Percentiles rank a stretch among this genome's conserved stretches.
These are phyloP conservation scores for Microchrysa polita DNA, from an alignment of 2,888 invertebrate species.

Conservation along the genomic window DNA sequence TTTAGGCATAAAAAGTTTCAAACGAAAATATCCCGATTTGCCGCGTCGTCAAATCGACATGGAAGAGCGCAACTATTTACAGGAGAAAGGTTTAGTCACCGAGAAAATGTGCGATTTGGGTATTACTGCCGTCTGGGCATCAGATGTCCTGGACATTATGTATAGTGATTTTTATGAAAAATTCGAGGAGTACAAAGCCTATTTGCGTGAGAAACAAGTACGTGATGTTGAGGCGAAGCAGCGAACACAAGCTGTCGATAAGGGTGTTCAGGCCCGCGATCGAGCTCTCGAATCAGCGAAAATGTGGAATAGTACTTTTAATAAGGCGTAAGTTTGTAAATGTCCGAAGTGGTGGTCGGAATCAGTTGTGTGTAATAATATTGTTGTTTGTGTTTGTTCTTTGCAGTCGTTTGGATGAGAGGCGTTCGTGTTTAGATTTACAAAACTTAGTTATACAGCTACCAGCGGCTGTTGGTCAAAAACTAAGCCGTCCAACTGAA, in stretches of 20 bases:
- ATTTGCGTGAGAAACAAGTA: conserved; percentile 68
- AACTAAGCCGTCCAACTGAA: conserved; percentile 56
- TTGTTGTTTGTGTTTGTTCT: conserved; percentile 5
- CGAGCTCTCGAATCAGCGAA: conserved; percentile 87
- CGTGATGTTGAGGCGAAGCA: conserved; percentile 75
- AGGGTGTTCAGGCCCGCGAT: conserved; percentile 71
- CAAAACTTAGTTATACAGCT: conserved; percentile 89
- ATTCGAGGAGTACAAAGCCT: conserved; percentile 87
- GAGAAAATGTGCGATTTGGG: conserved; percentile 94
- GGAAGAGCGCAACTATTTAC: conserved; percentile 89
- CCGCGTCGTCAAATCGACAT: conserved; percentile 86
- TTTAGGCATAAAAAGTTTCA: conserved; percentile 95
- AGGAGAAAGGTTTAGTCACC: conserved; percentile 82
- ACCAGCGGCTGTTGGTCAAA: conserved; percentile 69
- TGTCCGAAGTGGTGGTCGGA: not conserved
- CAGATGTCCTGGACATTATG: conserved; percentile 96
- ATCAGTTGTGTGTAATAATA: not conserved
- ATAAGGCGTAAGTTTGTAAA: conserved; percentile 67
- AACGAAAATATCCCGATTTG: conserved; percentile 92
- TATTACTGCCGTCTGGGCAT: conserved; percentile 89
- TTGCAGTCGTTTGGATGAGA: conserved; percentile 71
- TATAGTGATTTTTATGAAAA: conserved; percentile 93
- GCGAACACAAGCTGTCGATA: conserved; percentile 67
- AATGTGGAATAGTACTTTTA: conserved; percentile 89
- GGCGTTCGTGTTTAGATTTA: conserved; percentile 88